Evolutionary conservation across 2,797 vertebrate genomes (phyloP).

Genomic region (Tokudaia muenninki): DNA sequence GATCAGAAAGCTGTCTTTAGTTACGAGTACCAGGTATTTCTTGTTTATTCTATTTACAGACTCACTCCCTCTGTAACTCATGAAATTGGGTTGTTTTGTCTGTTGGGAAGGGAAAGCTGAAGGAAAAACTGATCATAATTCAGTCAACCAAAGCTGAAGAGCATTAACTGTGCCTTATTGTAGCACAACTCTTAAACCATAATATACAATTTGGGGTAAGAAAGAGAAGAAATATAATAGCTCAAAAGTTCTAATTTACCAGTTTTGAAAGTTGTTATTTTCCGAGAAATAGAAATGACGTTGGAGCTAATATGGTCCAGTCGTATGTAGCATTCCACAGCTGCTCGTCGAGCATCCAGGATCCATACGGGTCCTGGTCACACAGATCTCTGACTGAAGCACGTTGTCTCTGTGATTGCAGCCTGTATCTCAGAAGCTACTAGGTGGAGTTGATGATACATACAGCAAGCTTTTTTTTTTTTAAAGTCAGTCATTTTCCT

Average conservation of each 20-base stretch:
- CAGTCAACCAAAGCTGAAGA: neutral
- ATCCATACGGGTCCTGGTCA: neutral
- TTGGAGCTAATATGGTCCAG: neutral
- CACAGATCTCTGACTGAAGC: neutral
- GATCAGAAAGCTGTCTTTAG: neutral
- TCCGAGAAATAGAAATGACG: constrained; percentile 6
- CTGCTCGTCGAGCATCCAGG: neutral
- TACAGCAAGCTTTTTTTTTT: neutral
- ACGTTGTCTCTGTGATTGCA: neutral
- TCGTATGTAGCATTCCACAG: fast-evolving
- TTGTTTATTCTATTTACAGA: constrained; percentile 34
- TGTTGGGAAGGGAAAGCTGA: neutral
- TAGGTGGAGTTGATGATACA: neutral
- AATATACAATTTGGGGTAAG: constrained; percentile 37
- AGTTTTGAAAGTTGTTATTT: neutral
- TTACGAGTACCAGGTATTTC: neutral
- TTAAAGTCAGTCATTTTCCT: neutral
- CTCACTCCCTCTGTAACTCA: neutral
- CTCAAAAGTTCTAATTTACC: constrained; percentile 34
- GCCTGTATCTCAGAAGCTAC: neutral
- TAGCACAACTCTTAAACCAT: neutral
- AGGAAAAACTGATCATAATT: neutral
- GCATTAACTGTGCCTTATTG: neutral
- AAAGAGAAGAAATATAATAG: neutral
- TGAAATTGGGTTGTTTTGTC: constrained; percentile 23